Evolutionary conservation across 2,888 invertebrate genomes (phyloP).

Genomic region (Harpalus rufipes): DNA sequence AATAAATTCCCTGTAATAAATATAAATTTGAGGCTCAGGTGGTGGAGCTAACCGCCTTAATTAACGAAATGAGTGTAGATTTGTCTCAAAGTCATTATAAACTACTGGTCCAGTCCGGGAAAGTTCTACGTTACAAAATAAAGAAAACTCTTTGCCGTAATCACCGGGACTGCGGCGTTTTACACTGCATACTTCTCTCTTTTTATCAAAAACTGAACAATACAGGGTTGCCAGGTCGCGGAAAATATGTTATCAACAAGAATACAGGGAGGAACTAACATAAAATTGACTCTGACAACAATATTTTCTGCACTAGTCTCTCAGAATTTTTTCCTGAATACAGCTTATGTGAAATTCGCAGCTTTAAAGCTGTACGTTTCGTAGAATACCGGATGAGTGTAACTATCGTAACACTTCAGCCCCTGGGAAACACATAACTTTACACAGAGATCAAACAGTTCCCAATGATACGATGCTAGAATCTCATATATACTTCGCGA

Average conservation of each 20-base stretch:
- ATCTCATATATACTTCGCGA: background rate
- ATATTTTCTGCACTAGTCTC: too few relatives aligned
- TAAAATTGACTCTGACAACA: background rate
- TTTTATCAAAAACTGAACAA: slow-evolving; percentile 55
- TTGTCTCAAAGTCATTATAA: slow-evolving; percentile 49
- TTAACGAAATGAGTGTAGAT: slow-evolving; percentile 30
- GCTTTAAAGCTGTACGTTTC: background rate
- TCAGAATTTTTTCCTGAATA: background rate
- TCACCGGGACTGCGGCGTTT: slow-evolving; percentile 15
- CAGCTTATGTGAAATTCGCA: background rate
- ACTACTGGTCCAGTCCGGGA: slow-evolving; percentile 8
- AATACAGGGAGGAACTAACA: slow-evolving; percentile 15
- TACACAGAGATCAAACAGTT: background rate
- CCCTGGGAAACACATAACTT: slow-evolving; percentile 5
- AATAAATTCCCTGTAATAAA: background rate
- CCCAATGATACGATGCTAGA: background rate
- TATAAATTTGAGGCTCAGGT: slow-evolving; percentile 9
- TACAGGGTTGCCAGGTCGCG: slow-evolving; percentile 20
- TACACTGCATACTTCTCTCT: slow-evolving; percentile 49
- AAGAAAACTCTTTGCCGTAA: slow-evolving; percentile 46
- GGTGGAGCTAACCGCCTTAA: slow-evolving; percentile 23
- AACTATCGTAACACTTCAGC: background rate
- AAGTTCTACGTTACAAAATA: background rate
- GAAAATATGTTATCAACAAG: slow-evolving; percentile 44
- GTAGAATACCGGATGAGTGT: background rate